Base-by-base conservation (phyloP, 2,797 vertebrate species). In the Ctenochaetus hawaiiensis region DNA sequence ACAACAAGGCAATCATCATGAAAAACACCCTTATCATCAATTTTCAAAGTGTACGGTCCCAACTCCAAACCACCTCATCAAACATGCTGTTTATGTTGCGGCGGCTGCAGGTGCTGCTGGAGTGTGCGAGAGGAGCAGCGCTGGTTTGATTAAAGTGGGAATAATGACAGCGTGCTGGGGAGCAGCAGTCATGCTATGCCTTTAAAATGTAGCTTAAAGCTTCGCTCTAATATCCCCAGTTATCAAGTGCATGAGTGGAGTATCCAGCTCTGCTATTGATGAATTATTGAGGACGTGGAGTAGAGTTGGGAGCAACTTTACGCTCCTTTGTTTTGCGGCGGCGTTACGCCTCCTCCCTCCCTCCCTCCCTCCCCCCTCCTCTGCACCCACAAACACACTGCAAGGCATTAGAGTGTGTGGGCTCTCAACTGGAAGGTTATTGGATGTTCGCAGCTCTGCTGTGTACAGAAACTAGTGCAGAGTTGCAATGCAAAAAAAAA, bases 141-240 rank as follows among this genome's bases (percentile, higher is more conserved):
- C 49, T 83, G 75, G 84, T 87, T 82, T 88, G 54, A 91, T 89
- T 86, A 77, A 83, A 88, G 87, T 82, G 83, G 79, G 66, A 89
- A 76, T 91, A 87, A 90, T 84, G 76, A 90, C 81, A 75, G 78
- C 67, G 44, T 49, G 72, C 77, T 64, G 26, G 26, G 48, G 66
- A 84, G 65, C 8, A 12, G 67, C 68, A 84, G 76, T 52, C 67
- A 39, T 30, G 77, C 69, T 76, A 49, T n/a, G 66, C 58, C 80
- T 77, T 87, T 56, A 66, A 52, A 77, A 41, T 71, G 45, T 9
- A 57, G 58, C 62, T 70, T 8, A 23, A 66, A 14, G 39, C 71
- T 85, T 76, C 62, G 78, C 52, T 86, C 60, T 37, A 67, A 78
- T 78, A 80, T 78, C 49, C 57, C n/a, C 57, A 51, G 68, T 52